Base-by-base conservation (phyloP, 2,888 invertebrate genomes). In the Amphipyra tragopoginis region DNA sequence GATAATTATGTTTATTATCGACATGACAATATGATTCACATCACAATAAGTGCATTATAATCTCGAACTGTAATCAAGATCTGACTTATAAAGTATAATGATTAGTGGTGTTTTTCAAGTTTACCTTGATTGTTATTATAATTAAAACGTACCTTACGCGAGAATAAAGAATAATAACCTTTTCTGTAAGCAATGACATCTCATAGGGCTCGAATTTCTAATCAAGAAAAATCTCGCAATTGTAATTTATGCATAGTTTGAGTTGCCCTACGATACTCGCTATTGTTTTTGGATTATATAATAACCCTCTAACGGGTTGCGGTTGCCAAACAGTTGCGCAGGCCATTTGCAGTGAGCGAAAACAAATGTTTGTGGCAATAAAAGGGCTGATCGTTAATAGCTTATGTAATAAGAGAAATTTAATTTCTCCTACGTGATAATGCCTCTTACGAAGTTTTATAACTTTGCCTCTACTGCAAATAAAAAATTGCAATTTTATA, bases 351-450 rank as follows among this genome's bases (percentile, higher is more conserved):
- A 50, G 29, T 50, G 39, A 52, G 44, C 34, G 29, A 49, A 53
- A 39, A 36, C 60, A 49, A 58, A 29, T 29, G 33, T 29, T 5
- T 50, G 36, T 36, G 4, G 34, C 26, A 47, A 26, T 54, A 33
- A 29, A 52, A 57, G 29, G 53, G 48, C 64, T 57, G 55, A 62
- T 29, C 21, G 40, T 49, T 54, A 55, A 50, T 64, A 65, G 45
- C 54, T 36, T 36, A 66, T 47, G 26, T 47, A 21, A 50, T 39
- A 59, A n/a, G 61, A 51, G 66, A 70, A 72, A 76, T 77, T 33
- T 53, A 49, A 72, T 73, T 73, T 76, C 73, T 62, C 55, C 38
- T 34, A 49, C 45, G 62, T 75, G 73, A 72, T 76, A 69, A 54
- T 50, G 45, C 42, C 21, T 47, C 26, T 26, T 58, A 58, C 26